Evolutionary conservation across 2,113 vertebrate species (phyloP).

Genomic region (Aegithalos caudatus): DNA sequence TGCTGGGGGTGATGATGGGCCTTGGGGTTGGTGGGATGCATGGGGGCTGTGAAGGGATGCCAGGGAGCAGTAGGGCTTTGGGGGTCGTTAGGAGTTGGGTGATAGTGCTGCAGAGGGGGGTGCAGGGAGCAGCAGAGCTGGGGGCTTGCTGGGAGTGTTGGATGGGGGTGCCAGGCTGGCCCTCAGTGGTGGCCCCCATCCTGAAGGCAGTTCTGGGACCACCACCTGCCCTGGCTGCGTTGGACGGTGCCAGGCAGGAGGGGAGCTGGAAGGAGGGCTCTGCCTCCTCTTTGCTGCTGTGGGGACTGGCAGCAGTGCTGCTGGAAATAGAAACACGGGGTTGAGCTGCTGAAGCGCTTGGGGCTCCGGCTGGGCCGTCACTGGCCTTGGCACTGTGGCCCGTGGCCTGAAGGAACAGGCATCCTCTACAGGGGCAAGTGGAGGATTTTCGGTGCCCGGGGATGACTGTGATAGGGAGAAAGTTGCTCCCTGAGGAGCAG

Average conservation of each 20-base stretch:
- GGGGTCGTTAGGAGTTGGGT: not conserved
- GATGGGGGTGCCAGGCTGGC: not conserved
- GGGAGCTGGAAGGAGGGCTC: not conserved
- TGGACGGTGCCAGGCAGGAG: not conserved
- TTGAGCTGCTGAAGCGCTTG: not conserved
- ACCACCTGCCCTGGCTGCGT: not conserved
- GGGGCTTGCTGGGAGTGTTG: not conserved
- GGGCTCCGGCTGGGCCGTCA: not conserved
- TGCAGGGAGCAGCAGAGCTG: not conserved
- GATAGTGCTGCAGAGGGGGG: not conserved
- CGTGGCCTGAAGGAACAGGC: not conserved
- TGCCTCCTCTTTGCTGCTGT: not conserved
- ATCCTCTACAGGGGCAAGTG: not conserved
- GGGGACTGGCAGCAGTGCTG: not conserved
- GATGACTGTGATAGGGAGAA: not conserved
- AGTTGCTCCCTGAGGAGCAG: not conserved
- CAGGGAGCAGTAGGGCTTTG: not conserved
- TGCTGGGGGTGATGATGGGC: not conserved
- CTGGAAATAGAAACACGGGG: not conserved
- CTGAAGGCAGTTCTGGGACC: not conserved
- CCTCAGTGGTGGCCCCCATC: rapidly evolving
- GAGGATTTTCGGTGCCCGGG: rapidly evolving
- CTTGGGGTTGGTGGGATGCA: not conserved
- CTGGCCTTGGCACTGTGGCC: not conserved
- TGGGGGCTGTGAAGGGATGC: not conserved